phyloP scores from a whole-genome alignment of 2,797 vertebrate genomes.

The Bryconaethiops microstoma region DNA sequence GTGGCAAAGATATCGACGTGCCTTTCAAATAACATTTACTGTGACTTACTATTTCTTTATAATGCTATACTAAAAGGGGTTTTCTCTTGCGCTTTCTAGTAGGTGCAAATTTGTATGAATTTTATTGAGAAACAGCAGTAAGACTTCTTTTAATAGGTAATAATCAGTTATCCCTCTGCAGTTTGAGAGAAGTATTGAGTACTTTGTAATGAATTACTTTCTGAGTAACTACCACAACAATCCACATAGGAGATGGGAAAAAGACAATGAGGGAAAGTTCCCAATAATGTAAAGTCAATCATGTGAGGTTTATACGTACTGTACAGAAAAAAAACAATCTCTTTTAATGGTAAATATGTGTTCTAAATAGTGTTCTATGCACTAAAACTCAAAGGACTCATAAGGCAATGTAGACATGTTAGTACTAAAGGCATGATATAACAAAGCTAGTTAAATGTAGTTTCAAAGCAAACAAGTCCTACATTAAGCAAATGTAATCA shows the following conservation, averaged over 20 bases:
- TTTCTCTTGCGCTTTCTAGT: no score
- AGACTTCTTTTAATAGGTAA: no score
- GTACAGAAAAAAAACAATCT: neutral
- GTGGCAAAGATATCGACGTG: no score
- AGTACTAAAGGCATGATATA: constrained; percentile 8
- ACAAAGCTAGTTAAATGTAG: constrained; percentile 16
- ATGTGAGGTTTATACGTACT: neutral
- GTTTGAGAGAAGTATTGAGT: no score
- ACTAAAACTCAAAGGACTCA: neutral
- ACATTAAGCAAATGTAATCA: constrained; percentile 22
- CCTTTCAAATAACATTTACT: no score
- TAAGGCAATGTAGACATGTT: constrained; percentile 16
- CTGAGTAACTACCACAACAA: neutral
- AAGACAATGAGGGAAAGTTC: neutral
- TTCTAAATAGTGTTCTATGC: neutral
- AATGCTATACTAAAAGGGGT: no score
- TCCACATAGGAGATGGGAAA: neutral
- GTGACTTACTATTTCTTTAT: no score
- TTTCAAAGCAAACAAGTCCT: neutral
- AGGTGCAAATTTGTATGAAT: no score
- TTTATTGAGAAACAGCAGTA: no score
- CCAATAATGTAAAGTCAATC: neutral
- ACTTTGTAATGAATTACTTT: no score
- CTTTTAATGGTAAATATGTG: neutral
- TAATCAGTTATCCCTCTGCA: no score